Conservation (phyloP, 2,113 vertebrate genomes). For the Oncorhynchus gorbuscha region DNA sequence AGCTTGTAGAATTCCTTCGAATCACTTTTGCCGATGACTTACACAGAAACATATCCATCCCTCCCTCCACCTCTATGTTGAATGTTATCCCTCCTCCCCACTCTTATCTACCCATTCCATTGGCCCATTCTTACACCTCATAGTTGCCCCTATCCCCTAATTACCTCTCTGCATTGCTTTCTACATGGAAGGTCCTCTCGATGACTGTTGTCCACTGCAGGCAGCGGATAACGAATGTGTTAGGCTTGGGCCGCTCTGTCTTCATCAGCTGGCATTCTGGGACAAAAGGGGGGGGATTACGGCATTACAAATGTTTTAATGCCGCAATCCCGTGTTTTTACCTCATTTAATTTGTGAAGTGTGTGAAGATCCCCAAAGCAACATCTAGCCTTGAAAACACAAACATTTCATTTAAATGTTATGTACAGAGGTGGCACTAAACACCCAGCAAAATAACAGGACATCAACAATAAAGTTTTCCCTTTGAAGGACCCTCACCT, state of each 20-base stretch:
- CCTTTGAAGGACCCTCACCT: slow-evolving; percentile 59
- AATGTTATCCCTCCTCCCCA: not conserved
- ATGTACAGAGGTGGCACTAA: not conserved
- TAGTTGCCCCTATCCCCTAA: not conserved
- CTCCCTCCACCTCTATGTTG: not conserved
- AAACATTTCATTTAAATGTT: too few species aligned
- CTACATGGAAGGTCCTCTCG: slow-evolving; percentile 89
- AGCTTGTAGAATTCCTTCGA: not conserved
- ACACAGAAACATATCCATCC: not conserved
- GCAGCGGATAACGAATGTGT: slow-evolving; percentile 90
- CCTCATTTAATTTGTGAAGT: not conserved
- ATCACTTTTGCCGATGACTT: not conserved
- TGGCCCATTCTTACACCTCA: not conserved
- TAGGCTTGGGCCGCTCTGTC: slow-evolving; percentile 83
- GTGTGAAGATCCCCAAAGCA: not conserved
- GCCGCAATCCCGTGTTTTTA: not conserved
- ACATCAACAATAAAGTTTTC: not conserved
- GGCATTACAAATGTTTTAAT: not conserved
- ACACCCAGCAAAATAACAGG: not conserved
- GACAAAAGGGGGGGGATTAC: not conserved
- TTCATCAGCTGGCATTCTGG: slow-evolving; percentile 78
- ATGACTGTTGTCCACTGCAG: slow-evolving; percentile 91
- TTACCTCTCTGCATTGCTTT: slow-evolving; percentile 82
- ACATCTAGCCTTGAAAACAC: too few species aligned
- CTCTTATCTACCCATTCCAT: not conserved